phyloP scores from a whole-genome alignment of 2,888 invertebrate species.

The Sminthurinus aureus region DNA sequence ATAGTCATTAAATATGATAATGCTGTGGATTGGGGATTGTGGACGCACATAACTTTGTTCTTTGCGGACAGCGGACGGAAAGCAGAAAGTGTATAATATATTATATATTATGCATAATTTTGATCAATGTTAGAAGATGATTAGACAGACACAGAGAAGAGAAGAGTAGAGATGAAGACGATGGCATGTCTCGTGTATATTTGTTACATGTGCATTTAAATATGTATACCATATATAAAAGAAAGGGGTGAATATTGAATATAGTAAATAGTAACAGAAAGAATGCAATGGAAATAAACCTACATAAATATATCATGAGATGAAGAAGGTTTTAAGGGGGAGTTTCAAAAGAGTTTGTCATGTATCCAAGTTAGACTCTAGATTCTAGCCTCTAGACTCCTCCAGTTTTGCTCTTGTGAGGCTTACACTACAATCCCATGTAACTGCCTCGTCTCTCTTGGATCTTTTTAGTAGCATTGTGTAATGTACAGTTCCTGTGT shows the following conservation, averaged over 20 bases:
- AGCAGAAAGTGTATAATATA: too few species aligned
- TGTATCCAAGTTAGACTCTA: slow-evolving; percentile 7
- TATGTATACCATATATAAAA: not conserved
- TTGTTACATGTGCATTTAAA: not conserved
- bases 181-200: not conserved
- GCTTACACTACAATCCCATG: too few species aligned
- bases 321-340: slow-evolving; percentile 30
- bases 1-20: not conserved
- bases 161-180: not conserved
- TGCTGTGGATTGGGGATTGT: not conserved
- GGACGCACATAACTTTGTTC: not conserved
- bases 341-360: slow-evolving; percentile 37
- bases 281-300: not conserved
- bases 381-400: not conserved
- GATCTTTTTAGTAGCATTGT: not conserved
- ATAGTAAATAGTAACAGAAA: not conserved
- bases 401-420: slow-evolving; percentile 12
- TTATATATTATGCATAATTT: not conserved
- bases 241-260: not conserved
- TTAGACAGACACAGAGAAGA: not conserved
- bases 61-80: too few species aligned
- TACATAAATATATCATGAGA: slow-evolving; percentile 3
- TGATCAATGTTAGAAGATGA: not conserved
- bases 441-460: not conserved
- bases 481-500: not conserved